phyloP scores from a whole-genome alignment of 2,113 vertebrate genomes.

The Pantherophis guttatus region DNA sequence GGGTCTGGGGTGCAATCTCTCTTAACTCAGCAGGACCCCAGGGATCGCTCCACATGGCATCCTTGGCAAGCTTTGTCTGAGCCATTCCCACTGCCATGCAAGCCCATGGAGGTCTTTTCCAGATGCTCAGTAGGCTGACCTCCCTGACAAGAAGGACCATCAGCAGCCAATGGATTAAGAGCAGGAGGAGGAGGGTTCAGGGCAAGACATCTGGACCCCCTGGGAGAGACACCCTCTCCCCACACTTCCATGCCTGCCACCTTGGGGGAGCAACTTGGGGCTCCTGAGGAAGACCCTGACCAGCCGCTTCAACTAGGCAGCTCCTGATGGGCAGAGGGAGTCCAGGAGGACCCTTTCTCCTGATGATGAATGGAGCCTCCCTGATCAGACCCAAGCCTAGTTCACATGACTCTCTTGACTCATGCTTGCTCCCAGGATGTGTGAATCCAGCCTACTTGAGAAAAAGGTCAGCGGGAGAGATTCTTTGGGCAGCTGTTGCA shows the following conservation, averaged over 20 bases:
- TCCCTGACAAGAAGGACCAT: background rate
- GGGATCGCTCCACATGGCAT: background rate
- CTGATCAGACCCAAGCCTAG: background rate
- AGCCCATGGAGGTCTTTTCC: background rate
- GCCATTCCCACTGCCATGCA: background rate
- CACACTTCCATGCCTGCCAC: background rate
- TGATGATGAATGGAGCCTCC: background rate
- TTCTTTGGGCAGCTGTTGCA: background rate
- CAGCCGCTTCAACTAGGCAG: background rate
- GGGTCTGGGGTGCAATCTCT: background rate
- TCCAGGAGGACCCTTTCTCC: background rate
- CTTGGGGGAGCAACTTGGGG: background rate
- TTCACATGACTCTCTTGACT: background rate
- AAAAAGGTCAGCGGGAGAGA: background rate
- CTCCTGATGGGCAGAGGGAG: background rate
- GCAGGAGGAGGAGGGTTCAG: background rate
- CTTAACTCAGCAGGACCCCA: background rate
- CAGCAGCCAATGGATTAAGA: background rate
- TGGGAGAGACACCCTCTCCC: background rate
- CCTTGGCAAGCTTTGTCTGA: background rate
- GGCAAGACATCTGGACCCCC: background rate
- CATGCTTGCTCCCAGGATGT: too few species aligned
- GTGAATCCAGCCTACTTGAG: background rate
- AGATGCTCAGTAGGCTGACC: background rate
- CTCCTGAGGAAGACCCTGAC: background rate